A percentile compares a stretch with the other conserved stretches of the same genome.
These are phyloP conservation scores for Ibycter americanus DNA, from an alignment of 2,797 vertebrate genomes.

Conservation along the genomic window DNA sequence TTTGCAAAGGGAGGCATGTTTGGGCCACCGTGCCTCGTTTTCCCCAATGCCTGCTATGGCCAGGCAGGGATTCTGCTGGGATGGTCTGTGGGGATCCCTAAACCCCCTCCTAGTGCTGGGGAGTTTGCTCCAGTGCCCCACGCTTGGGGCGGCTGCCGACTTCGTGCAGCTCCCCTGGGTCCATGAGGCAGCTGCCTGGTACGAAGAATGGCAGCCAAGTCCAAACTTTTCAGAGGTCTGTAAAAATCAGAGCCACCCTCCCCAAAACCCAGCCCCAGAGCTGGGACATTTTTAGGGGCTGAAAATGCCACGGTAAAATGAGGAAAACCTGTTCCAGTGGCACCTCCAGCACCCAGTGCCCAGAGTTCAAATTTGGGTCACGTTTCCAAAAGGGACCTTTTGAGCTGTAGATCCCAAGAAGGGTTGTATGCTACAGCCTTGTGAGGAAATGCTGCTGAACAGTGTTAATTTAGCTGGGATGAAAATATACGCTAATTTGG, in stretches of 20 bases:
- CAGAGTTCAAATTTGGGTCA: not conserved
- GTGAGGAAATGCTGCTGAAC: not conserved
- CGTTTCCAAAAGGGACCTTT: no score
- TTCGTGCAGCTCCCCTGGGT: not conserved
- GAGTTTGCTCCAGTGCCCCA: no score
- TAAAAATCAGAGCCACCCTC: not conserved
- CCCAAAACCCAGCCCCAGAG: not conserved
- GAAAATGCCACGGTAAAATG: rapidly evolving
- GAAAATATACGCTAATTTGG: rapidly evolving
- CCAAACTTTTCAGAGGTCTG: not conserved
- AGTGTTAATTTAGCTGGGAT: not conserved
- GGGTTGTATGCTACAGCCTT: rapidly evolving
- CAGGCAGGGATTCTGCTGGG: not conserved
- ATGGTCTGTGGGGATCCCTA: not conserved
- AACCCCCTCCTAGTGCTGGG: not conserved
- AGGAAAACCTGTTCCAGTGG: not conserved
- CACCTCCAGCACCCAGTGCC: rapidly evolving
- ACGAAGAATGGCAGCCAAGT: not conserved
- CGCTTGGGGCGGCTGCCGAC: rapidly evolving
- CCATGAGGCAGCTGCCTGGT: not conserved
- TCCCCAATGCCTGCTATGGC: not conserved
- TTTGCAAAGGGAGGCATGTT: rapidly evolving
- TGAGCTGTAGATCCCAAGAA: not conserved
- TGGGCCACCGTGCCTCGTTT: not conserved
- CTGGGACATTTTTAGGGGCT: not conserved